Evolutionary conservation across 1,140 invertebrate species (phyloP).

Genomic region (Drosophila arizonae): DNA sequence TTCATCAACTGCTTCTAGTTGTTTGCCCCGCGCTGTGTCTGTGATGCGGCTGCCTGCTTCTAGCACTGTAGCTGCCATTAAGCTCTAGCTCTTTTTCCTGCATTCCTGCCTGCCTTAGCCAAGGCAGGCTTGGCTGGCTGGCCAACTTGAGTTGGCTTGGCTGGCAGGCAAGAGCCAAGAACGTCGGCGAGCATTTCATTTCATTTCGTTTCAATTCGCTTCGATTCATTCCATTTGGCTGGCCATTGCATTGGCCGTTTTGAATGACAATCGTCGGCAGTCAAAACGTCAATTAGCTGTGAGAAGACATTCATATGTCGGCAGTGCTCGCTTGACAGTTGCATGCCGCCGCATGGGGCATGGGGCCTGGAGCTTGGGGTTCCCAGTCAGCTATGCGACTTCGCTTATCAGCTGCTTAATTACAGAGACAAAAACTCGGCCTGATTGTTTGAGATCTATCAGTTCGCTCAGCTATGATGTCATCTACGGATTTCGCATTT

Average conservation of each 20-base stretch:
- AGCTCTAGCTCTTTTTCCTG: conserved; percentile 3
- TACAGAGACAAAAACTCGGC: conserved; percentile 6
- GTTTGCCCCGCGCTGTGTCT: background rate
- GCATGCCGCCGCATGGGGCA: conserved; percentile 11
- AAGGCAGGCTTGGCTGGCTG: background rate
- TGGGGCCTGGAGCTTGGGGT: background rate
- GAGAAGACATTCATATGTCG: conserved; percentile 71
- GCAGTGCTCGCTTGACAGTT: conserved; percentile 45
- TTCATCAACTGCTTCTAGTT: background rate
- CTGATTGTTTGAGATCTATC: conserved; percentile 17
- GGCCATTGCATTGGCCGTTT: conserved; percentile 43
- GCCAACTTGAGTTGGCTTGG: background rate
- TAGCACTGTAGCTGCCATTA: conserved; percentile 7
- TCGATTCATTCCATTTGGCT: conserved; percentile 20
- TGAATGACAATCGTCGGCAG: conserved; percentile 76
- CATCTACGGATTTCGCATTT: background rate
- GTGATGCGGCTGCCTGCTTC: background rate
- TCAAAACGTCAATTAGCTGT: conserved; percentile 79
- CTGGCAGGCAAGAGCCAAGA: background rate
- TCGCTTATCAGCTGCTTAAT: conserved; percentile 13
- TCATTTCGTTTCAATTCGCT: background rate
- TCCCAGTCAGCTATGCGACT: background rate
- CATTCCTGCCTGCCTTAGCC: conserved; percentile 2
- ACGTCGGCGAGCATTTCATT: conserved; percentile 10
- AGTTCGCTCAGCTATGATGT: conserved; percentile 15